Base-by-base conservation (phyloP, 2,888 invertebrate genomes). In the Cerastis leucographa region DNA sequence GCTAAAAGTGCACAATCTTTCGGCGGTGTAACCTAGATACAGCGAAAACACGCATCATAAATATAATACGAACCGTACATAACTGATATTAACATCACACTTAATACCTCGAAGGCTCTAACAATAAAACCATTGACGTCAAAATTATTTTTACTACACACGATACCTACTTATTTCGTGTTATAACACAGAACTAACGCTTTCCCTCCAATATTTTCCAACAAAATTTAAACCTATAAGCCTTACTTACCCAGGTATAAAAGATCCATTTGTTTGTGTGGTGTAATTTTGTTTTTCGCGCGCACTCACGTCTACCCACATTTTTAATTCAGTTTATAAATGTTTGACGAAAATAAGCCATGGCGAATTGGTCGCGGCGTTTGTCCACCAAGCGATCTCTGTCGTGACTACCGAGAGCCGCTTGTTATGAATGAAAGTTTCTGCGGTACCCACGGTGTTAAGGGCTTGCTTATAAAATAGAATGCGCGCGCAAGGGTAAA, bases 241-340 rank as follows among this genome's bases (percentile, higher is more conserved):
- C 0, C 71, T n/a, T n/a, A 94, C 97, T 97, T 94, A 97, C 98
- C 98, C 98, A 11, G 98, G 97, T 88, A 98, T 97, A 90, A 97
- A 97, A 77, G 97, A 97, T 89, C 97, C 97, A 92, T 97, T 97
- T 67, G 97, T 97, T 90, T 97, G 97, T 74, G 96, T 95, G 86
- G 97, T 96, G 92, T 97, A 97, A 89, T 95, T 95, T 87, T 97
- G 97, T 90, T 97, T 96, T 92, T 97, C 97, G 87, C 97, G 97
- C 87, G 97, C 96, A 87, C 95, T 97, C 61, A 97, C 96, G 89
- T 97, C 97, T 90, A 97, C 97, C 96, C 97, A 97, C 96, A 97
- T 97, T 87, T 89, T 88, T 82, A 44, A 88, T 83, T 87, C 89
- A 87, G 85, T 90, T 91, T 88, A 87, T 79, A 84, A 85, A 87